Evolutionary conservation across 2,888 invertebrate species (phyloP).

Genomic region (Stenolophus ochropezus): DNA sequence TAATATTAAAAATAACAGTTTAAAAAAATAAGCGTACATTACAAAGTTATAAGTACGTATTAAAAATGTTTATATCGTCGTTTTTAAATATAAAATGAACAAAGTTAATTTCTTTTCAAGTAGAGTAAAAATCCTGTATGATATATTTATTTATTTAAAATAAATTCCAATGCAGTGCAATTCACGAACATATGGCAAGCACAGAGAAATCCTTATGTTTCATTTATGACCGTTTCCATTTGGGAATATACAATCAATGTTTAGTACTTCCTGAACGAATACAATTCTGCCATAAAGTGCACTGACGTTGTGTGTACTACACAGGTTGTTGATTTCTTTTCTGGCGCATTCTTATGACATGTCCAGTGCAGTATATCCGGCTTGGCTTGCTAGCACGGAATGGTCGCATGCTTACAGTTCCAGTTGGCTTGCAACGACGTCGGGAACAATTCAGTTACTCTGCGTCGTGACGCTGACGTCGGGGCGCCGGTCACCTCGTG

Average conservation of each 20-base stretch:
- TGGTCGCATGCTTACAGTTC: background rate
- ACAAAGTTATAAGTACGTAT: too few relatives aligned
- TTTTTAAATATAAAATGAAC: too few relatives aligned
- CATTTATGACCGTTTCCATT: background rate
- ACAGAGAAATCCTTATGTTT: background rate
- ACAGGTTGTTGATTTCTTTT: background rate
- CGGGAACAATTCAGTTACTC: background rate
- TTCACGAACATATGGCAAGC: background rate
- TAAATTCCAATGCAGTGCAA: background rate
- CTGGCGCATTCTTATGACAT: background rate
- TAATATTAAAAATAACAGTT: too few relatives aligned
- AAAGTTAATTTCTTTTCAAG: too few relatives aligned
- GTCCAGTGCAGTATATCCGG: background rate
- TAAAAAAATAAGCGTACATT: too few relatives aligned
- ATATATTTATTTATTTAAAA: background rate
- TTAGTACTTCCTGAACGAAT: background rate
- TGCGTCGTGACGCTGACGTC: background rate
- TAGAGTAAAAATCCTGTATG: too few relatives aligned
- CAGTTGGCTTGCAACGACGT: background rate
- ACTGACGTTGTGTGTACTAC: background rate
- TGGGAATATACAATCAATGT: background rate
- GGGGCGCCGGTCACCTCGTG: background rate
- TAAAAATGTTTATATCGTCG: too few relatives aligned
- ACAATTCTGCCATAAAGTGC: background rate
- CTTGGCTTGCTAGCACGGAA: background rate